phyloP scores from a whole-genome alignment of 2,888 invertebrate genomes.

The Limulus polyphemus region DNA sequence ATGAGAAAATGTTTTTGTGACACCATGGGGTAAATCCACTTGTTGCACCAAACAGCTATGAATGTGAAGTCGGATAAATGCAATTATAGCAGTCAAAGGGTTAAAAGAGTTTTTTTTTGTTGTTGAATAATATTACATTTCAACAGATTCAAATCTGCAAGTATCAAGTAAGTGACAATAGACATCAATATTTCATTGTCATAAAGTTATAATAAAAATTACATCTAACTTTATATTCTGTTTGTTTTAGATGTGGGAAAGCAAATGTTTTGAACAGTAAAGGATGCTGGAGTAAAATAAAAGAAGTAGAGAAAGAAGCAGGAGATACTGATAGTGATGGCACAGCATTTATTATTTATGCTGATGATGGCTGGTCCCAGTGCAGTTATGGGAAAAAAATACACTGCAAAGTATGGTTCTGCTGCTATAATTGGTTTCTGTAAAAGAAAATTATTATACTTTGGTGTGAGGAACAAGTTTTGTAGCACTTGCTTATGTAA shows the following conservation, averaged over 20 bases:
- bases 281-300: background rate
- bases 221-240: background rate
- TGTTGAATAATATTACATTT: too few species aligned
- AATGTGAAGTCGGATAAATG: too few species aligned
- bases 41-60: too few species aligned
- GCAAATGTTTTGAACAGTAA: background rate
- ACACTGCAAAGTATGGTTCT: background rate
- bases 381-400: background rate
- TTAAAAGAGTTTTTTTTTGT: too few species aligned
- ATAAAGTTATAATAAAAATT: background rate
- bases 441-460: background rate
- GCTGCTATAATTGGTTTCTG: background rate
- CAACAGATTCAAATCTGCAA: too few species aligned
- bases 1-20: too few species aligned
- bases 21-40: too few species aligned
- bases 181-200: background rate
- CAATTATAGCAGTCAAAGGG: too few species aligned
- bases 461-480: background rate
- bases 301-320: background rate
- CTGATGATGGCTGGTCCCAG: background rate
- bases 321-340: background rate
- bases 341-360: background rate
- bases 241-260: constrained; percentile 2
- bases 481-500: background rate
- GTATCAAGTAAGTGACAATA: background rate